Evolutionary conservation across 2,113 vertebrate species (phyloP).

Genomic region (Cromileptes altivelis): DNA sequence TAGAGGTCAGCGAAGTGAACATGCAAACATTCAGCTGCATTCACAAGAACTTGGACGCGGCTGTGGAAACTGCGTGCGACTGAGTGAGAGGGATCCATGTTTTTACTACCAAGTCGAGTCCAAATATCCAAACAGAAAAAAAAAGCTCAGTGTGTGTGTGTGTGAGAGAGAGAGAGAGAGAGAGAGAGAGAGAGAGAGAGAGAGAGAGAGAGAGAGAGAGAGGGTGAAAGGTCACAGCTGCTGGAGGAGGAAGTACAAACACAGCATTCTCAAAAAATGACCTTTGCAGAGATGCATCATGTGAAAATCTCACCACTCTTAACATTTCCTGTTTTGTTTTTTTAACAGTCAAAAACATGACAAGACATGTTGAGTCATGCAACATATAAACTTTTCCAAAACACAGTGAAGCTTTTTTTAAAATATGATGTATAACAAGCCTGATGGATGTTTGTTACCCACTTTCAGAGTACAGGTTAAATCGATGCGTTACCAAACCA

Average conservation of each 20-base stretch:
- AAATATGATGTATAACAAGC: neutral
- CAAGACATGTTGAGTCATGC: neutral
- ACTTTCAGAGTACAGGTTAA: neutral
- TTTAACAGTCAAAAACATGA: neutral
- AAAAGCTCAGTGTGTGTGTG: constrained; percentile 16
- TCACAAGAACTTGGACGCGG: constrained; percentile 47
- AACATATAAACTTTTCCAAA: neutral
- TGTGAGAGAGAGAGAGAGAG: neutral
- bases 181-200: neutral
- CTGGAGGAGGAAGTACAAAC: constrained; percentile 68
- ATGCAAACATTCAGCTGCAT: constrained; percentile 46
- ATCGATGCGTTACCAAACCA: neutral
- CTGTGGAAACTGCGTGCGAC: constrained; percentile 59
- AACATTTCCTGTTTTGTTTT: constrained; percentile 41
- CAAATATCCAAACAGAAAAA: constrained; percentile 41
- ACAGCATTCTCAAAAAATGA: constrained; percentile 47
- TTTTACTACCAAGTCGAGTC: constrained; percentile 55
- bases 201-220: neutral
- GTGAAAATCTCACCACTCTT: constrained; percentile 49
- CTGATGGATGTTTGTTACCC: neutral
- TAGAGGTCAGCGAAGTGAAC: constrained; percentile 46
- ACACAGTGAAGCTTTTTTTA: neutral
- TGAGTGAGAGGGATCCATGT: constrained; percentile 28
- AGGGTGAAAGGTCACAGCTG: constrained; percentile 75
- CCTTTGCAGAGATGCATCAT: constrained; percentile 40